These are phyloP conservation scores for Sus cebifrons DNA, from an alignment of 2,797 vertebrate genomes.

Conservation along the genomic window DNA sequence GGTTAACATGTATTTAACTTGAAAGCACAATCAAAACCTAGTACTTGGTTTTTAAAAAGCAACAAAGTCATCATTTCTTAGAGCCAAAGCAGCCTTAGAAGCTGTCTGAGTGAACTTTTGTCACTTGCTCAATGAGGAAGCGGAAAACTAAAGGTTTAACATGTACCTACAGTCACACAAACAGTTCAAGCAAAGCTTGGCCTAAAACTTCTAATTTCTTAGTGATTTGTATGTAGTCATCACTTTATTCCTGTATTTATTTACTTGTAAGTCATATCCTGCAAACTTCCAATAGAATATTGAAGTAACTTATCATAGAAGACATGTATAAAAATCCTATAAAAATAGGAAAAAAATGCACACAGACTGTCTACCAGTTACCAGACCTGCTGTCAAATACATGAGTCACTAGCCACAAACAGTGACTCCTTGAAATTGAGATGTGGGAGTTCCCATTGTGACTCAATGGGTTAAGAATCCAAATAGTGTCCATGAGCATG, in stretches of 20 bases:
- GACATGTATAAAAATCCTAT: neutral
- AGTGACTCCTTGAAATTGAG: neutral
- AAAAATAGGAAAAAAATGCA: neutral
- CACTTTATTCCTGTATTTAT: neutral
- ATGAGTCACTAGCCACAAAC: neutral
- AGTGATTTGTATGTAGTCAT: neutral
- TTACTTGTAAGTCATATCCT: neutral
- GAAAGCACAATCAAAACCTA: constrained; percentile 17
- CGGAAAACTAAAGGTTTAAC: neutral
- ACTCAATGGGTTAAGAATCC: no score
- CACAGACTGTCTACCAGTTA: neutral
- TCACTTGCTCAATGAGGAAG: neutral
- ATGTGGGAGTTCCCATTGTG: neutral
- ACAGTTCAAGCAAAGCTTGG: neutral
- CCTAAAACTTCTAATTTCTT: neutral
- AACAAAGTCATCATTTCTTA: neutral
- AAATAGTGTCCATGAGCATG: no score
- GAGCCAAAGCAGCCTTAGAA: neutral
- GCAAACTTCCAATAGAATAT: neutral
- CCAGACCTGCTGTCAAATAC: neutral
- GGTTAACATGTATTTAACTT: neutral
- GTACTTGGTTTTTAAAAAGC: constrained; percentile 37
- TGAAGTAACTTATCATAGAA: neutral
- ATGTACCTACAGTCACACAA: neutral
- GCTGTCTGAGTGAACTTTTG: neutral